Percentiles rank a stretch among this genome's conserved stretches.
Conservation (phyloP, 92 coral and sea anemone genomes). For the Parazoanthus atlanticus region DNA sequence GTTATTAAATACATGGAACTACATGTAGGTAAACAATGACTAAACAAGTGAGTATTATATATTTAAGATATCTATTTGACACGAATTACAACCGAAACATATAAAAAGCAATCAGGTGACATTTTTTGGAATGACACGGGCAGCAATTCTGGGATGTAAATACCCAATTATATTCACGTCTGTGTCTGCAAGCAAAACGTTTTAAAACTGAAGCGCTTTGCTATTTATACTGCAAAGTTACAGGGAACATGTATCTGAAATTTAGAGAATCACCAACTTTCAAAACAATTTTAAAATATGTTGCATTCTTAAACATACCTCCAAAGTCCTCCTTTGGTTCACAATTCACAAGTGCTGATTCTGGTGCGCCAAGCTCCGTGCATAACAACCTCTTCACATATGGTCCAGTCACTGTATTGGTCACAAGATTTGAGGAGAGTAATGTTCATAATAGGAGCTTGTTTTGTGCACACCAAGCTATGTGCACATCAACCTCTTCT, state of each 20-base stretch:
- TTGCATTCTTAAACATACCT: constrained; percentile 46
- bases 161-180: too few species aligned
- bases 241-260: not conserved
- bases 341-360: constrained; percentile 69
- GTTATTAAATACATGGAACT: too few species aligned
- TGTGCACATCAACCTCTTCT: too few species aligned
- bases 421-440: not conserved
- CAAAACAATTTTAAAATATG: not conserved
- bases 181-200: too few species aligned
- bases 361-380: constrained; percentile 88
- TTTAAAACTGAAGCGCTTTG: too few species aligned
- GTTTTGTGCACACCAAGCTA: not conserved
- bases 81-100: too few species aligned
- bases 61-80: too few species aligned
- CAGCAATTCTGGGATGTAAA: too few species aligned
- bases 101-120: too few species aligned
- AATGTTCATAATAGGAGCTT: not conserved
- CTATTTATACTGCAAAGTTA: not conserved
- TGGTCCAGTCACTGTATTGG: constrained; percentile 90
- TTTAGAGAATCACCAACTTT: too few species aligned
- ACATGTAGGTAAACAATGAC: not conserved
- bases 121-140: too few species aligned
- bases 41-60: too few species aligned
- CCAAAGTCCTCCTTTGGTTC: constrained; percentile 97
- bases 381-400: constrained; percentile 87